Evolutionary conservation across 2,888 invertebrate genomes (phyloP), one percentile per base, ranked within the genome.

Genomic region (Lucinisca nassula): DNA sequence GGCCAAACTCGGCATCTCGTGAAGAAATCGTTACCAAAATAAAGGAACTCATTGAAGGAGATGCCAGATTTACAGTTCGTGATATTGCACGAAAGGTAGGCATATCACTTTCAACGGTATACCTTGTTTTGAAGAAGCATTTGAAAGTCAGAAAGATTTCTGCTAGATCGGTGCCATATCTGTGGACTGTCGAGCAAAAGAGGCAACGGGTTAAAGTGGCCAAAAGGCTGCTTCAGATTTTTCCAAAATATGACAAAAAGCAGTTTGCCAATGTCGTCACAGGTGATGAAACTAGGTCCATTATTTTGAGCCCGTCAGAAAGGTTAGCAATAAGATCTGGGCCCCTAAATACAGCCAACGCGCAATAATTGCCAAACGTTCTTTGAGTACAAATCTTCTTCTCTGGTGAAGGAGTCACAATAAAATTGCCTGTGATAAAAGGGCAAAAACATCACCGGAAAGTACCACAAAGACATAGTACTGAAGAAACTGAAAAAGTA

Each of bases 221-320:
- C 24, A 58, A 58, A 58, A 21, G 51, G 14, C 37, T 37, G 32
- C n/a, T n/a, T n/a, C n/a, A n/a, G n/a, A n/a, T n/a, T n/a, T n/a
- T n/a, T n/a, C n/a, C n/a, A n/a, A n/a, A n/a, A n/a, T n/a, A n/a
- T n/a, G n/a, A n/a, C n/a, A n/a, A n/a, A n/a, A 72, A 72, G 30
- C 37, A 37, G 72, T 77, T 77, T 45, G 24, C 10, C 49, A 37
- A 30, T 77, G n/a, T 55, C 37, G 58, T 77, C 35, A 61, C 35
- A 14, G 77, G 77, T 55, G 77, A 77, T 38, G 77, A 61, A 61
- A 77, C 35, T 61, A 24, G 77, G 58, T 77, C 3, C 35, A 55
- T 37, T 55, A 35, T 67, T 67, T 67, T 35, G 67, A 67, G 27
- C 58, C 58, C 2, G 27, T 27, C 24, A n/a, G 58, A 27, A 58